Conservation (phyloP, 2,888 invertebrate genomes). For the Aphidius colemani region DNA sequence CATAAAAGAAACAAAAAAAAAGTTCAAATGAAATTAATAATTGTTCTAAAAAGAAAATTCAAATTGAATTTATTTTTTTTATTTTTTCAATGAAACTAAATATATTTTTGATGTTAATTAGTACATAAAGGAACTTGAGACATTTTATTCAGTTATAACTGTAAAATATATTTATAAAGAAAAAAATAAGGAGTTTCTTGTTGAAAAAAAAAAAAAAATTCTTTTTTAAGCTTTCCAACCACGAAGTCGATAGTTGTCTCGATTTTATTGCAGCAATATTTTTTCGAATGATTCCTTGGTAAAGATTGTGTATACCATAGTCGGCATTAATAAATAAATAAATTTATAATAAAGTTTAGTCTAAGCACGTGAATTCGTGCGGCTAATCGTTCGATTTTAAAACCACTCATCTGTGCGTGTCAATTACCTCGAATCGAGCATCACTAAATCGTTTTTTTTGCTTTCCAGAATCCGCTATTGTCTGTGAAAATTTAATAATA, state of each 20-base stretch:
- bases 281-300: slow-evolving; percentile 3
- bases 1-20: too few species aligned
- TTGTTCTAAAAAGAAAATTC: neutral
- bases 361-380: slow-evolving; percentile 25
- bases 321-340: neutral
- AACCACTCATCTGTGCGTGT: slow-evolving; percentile 30
- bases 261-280: neutral
- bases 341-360: neutral
- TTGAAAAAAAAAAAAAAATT: too few species aligned
- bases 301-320: slow-evolving; percentile 1
- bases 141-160: too few species aligned
- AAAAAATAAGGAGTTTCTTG: too few species aligned
- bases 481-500: too few species aligned
- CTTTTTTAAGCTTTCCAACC: slow-evolving; percentile 1
- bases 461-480: too few species aligned
- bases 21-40: neutral
- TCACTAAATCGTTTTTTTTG: too few species aligned
- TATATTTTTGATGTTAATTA: too few species aligned
- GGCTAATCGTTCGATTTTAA: slow-evolving; percentile 35
- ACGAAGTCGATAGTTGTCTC: slow-evolving; percentile 11
- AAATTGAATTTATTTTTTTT: too few species aligned
- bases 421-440: slow-evolving; percentile 5
- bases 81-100: too few species aligned
- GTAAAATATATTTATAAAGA: too few species aligned
- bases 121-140: too few species aligned